phyloP scores from a whole-genome alignment of 2,888 invertebrate species.

The Conomelus anceps region DNA sequence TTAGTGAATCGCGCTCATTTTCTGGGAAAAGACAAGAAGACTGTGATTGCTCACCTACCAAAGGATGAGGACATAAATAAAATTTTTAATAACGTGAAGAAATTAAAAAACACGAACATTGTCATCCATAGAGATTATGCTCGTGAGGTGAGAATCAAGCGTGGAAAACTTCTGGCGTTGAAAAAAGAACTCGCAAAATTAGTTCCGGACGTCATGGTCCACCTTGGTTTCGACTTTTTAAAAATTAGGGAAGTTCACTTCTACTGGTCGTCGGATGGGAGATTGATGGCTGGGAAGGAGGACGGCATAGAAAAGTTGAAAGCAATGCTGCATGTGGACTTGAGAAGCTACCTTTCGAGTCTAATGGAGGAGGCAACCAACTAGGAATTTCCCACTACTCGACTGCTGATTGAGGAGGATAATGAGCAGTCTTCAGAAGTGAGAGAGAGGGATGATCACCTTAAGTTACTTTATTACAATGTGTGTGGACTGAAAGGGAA shows the following conservation, averaged over 20 bases:
- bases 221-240: not conserved
- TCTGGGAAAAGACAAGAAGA: not conserved
- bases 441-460: not conserved
- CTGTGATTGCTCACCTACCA: not conserved
- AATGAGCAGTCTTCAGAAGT: not conserved
- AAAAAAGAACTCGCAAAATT: not conserved
- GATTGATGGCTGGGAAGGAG: not conserved
- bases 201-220: not conserved
- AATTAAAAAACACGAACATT: not conserved
- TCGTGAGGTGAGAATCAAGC: not conserved
- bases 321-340: not conserved
- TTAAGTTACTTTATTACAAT: not conserved
- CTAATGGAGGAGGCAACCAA: not conserved
- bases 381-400: not conserved
- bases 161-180: not conserved
- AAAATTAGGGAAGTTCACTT: not conserved
- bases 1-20: slow-evolving; percentile 10
- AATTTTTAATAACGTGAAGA: not conserved
- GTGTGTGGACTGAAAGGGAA: not conserved
- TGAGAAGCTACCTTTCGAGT: not conserved
- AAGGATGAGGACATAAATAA: not conserved
- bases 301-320: not conserved
- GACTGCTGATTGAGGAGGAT: not conserved
- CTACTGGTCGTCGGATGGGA: not conserved
- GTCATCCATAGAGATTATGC: not conserved